These are phyloP conservation scores for Mormyrops attenuatus DNA, from an alignment of 2,797 vertebrate species.

Conservation along the genomic window DNA sequence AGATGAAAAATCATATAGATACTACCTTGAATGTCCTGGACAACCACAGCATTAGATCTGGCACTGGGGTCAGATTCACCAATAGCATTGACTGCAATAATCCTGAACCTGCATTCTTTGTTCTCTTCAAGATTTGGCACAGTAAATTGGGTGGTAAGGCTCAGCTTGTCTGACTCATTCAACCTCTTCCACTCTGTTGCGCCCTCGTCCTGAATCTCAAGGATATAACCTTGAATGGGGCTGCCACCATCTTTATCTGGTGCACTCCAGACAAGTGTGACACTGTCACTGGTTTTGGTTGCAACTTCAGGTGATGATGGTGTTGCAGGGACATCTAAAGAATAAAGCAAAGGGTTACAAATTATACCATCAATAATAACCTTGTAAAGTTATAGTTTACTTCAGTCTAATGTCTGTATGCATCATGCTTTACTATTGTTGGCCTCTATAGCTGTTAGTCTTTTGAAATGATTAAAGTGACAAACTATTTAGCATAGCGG, in stretches of 20 bases:
- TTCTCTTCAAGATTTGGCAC: constrained; percentile 83
- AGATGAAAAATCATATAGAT: background rate
- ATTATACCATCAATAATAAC: background rate
- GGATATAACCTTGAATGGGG: constrained; percentile 86
- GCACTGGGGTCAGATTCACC: constrained; percentile 95
- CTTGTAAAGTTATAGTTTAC: background rate
- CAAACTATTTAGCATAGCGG: background rate
- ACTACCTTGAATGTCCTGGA: constrained; percentile 83
- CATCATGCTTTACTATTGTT: background rate
- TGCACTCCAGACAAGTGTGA: constrained; percentile 81
- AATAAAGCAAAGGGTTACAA: constrained; percentile 23
- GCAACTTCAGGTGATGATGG: constrained; percentile 77
- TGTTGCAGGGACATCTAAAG: constrained; percentile 72
- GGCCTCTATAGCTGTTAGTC: background rate
- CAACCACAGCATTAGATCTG: constrained; percentile 75
- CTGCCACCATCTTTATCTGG: constrained; percentile 89
- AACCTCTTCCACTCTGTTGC: constrained; percentile 75
- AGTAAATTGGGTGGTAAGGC: constrained; percentile 81
- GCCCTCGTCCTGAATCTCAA: constrained; percentile 94
- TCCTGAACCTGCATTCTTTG: constrained; percentile 86
- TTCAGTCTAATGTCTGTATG: background rate
- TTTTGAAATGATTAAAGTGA: background rate
- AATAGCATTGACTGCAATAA: constrained; percentile 90
- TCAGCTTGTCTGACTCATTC: constrained; percentile 78
- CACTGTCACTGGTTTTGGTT: constrained; percentile 85